Conservation (phyloP, 2,113 vertebrate species). For the Terrapene triunguis region DNA sequence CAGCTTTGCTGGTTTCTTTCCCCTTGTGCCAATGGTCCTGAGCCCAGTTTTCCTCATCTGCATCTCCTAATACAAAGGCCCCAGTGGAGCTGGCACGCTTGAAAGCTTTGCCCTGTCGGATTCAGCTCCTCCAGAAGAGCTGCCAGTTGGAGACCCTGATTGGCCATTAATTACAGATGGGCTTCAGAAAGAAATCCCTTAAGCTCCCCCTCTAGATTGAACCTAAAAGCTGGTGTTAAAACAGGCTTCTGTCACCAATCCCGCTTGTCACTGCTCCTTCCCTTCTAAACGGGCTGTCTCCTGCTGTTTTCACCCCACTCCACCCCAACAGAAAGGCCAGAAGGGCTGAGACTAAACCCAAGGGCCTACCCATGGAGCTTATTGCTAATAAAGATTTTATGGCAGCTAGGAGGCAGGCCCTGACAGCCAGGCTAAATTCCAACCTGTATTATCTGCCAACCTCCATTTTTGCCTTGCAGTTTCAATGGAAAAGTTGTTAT, state of each 20-base stretch:
- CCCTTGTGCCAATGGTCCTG: background rate
- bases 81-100: background rate
- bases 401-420: background rate
- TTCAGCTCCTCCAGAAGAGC: background rate
- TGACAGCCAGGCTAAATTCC: constrained; percentile 7
- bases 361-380: accelerated
- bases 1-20: background rate
- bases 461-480: constrained; percentile 9
- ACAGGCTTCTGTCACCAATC: background rate
- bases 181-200: constrained; percentile 31
- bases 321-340: accelerated
- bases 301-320: accelerated
- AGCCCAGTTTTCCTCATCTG: background rate
- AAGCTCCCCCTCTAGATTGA: background rate
- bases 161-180: constrained; percentile 12
- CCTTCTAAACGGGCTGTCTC: background rate
- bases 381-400: background rate
- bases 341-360: background rate
- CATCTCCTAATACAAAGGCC: accelerated
- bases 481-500: background rate
- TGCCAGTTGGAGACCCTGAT: background rate
- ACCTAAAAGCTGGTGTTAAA: background rate
- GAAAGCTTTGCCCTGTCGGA: background rate
- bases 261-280: background rate
- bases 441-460: background rate